Evolutionary conservation across 1,140 invertebrate species (phyloP).

Genomic region (Venturia canescens): DNA sequence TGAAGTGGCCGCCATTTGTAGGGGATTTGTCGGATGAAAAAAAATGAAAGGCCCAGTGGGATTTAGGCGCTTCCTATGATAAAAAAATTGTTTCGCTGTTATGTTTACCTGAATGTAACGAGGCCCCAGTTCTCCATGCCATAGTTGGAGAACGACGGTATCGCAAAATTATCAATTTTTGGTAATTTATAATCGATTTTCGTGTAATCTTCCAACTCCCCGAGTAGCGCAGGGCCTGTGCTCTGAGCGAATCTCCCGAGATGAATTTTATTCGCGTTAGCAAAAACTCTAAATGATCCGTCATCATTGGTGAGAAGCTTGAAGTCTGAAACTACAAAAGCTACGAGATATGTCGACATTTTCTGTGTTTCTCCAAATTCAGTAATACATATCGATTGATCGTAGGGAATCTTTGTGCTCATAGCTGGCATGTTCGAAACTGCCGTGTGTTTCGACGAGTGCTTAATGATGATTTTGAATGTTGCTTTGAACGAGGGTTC

Average conservation of each 20-base stretch:
- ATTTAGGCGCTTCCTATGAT: too few relatives aligned
- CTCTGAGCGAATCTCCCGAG: slow-evolving; percentile 74
- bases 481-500: slow-evolving; percentile 81
- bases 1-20: too few relatives aligned
- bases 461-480: slow-evolving; percentile 77
- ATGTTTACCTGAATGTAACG: slow-evolving; percentile 79
- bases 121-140: slow-evolving; percentile 93
- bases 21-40: too few relatives aligned
- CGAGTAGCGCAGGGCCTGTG: slow-evolving; percentile 61
- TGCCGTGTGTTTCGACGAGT: slow-evolving; percentile 64
- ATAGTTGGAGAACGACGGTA: slow-evolving; percentile 87
- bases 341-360: slow-evolving; percentile 89
- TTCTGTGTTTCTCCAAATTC: slow-evolving; percentile 54
- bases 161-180: slow-evolving; percentile 82
- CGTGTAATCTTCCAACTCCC: slow-evolving; percentile 59
- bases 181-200: slow-evolving; percentile 51
- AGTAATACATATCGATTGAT: slow-evolving; percentile 38
- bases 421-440: slow-evolving; percentile 76
- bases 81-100: too few relatives aligned
- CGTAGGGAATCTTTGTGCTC: neutral
- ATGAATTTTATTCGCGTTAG: slow-evolving; percentile 77
- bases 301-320: slow-evolving; percentile 44
- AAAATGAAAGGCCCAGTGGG: too few relatives aligned
- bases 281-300: slow-evolving; percentile 69
- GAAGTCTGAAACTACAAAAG: slow-evolving; percentile 85